A percentile compares a stretch with the other conserved stretches of the same genome.
phyloP scores from a whole-genome alignment of 2,888 invertebrate genomes.

The Rhabditoides inermis region DNA sequence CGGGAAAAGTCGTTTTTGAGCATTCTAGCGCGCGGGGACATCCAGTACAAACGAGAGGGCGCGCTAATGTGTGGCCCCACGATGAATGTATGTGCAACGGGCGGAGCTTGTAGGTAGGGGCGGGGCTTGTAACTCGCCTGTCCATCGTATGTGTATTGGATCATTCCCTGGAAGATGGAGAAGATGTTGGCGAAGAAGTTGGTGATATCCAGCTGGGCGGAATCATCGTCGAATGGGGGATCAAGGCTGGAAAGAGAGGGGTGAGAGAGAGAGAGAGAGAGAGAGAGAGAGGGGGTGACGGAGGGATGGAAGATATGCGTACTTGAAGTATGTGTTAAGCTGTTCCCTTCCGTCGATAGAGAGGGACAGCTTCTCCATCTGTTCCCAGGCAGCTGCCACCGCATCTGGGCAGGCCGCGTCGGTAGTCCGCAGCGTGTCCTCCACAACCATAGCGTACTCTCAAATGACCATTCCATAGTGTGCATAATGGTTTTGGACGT shows the following conservation, averaged over 20 bases:
- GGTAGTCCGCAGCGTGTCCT: constrained; percentile 24
- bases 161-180: constrained; percentile 40
- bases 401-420: constrained; percentile 16
- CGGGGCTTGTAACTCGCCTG: constrained; percentile 15
- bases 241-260: constrained; percentile 17
- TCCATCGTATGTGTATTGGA: constrained; percentile 46
- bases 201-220: constrained; percentile 31
- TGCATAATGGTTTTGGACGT: neutral
- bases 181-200: constrained; percentile 40
- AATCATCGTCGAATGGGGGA: constrained; percentile 25
- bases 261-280: neutral
- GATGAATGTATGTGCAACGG: too few species aligned
- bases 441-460: constrained; percentile 41
- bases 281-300: too few species aligned
- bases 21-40: too few species aligned
- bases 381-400: constrained; percentile 15
- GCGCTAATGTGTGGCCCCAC: too few species aligned
- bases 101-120: too few species aligned
- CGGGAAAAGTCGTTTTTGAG: too few species aligned
- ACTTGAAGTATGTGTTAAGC: constrained; percentile 24
- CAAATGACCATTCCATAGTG: constrained; percentile 1
- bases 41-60: too few species aligned
- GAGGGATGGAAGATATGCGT: too few species aligned
- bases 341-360: constrained; percentile 22
- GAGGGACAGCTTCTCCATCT: constrained; percentile 21